Evolutionary conservation across 23 tunicate species (phyloP), one percentile per base, ranked within the genome.

Genomic region (Ascidia mentula): DNA sequence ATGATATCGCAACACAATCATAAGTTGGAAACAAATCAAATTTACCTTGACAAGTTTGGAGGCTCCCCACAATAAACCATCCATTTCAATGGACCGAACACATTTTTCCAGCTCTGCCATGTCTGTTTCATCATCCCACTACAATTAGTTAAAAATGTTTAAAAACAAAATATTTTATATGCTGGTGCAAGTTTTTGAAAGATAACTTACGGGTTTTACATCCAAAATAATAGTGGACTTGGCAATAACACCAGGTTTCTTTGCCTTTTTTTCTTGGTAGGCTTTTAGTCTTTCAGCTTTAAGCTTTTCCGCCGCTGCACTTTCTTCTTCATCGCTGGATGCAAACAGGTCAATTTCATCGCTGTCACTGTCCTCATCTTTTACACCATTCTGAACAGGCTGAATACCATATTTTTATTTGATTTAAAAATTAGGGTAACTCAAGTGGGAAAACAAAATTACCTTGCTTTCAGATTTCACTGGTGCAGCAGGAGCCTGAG

Each of bases 41-140:
- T 42, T 42, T 30, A 79, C 80, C 76, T 79, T 73, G 53, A 87
- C 86, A 2, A 77, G 33, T 39, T 84, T 81, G 35, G 92, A 86
- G 18, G 98, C 85, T 73, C 98, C 98, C 98, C 98, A 95, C 32
- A 95, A 32, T 3, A 95, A 89, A 31, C 98, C 98, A 38, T 95
- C 98, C 26, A 78, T 73, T 59, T 75, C 72, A 39, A 95, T 60
- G 12, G 88, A 46, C 18, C 98, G 90, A 34, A 89, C 95, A 72
- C 65, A 69, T 77, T 72, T 77, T 42, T 89, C 98, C 31, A 95
- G 46, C 45, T 89, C 95, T 18, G 72, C 82, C 91, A 95, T 85
- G 76, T 95, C 88, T n/a, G 98, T 95, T 78, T 95, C 98, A 79
- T 95, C 98, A 80, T 89, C 94, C 98, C 98, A 95, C 79, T 82